These are phyloP conservation scores for Clarias magur DNA, from an alignment of 2,113 vertebrate species.

Conservation along the genomic window DNA sequence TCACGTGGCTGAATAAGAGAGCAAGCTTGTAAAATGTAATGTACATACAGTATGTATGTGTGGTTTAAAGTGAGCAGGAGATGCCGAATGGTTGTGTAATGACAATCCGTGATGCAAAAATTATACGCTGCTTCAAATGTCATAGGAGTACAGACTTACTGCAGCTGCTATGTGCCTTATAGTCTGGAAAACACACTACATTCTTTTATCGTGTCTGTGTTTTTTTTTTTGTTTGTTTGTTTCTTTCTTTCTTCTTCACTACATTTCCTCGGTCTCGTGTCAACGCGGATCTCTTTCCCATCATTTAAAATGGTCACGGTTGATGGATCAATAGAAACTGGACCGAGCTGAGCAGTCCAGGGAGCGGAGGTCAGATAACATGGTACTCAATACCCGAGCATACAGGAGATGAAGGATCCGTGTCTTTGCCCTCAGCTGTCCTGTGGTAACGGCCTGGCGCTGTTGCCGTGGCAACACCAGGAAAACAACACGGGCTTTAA, in stretches of 20 bases:
- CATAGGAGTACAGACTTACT: background rate
- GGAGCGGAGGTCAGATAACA: background rate
- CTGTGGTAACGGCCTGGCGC: constrained; percentile 24
- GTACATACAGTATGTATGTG: background rate
- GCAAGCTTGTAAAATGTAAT: background rate
- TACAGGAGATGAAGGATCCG: background rate
- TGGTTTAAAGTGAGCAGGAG: background rate
- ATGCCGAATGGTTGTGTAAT: background rate
- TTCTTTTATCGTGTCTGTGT: background rate
- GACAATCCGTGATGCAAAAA: background rate
- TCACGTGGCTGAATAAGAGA: background rate
- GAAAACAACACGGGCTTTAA: constrained; percentile 45
- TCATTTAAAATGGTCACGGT: background rate
- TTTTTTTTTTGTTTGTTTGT: background rate
- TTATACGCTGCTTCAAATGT: background rate
- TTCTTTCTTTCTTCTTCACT: background rate
- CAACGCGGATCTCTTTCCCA: background rate
- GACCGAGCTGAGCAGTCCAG: background rate
- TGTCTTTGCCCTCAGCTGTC: constrained; percentile 24
- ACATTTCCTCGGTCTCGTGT: background rate
- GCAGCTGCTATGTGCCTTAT: background rate
- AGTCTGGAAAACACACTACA: background rate
- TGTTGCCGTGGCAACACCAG: constrained; percentile 27
- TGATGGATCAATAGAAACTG: background rate
- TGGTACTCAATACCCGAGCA: background rate